Conservation (phyloP, 2,797 vertebrate species). For the Morus bassanus region DNA sequence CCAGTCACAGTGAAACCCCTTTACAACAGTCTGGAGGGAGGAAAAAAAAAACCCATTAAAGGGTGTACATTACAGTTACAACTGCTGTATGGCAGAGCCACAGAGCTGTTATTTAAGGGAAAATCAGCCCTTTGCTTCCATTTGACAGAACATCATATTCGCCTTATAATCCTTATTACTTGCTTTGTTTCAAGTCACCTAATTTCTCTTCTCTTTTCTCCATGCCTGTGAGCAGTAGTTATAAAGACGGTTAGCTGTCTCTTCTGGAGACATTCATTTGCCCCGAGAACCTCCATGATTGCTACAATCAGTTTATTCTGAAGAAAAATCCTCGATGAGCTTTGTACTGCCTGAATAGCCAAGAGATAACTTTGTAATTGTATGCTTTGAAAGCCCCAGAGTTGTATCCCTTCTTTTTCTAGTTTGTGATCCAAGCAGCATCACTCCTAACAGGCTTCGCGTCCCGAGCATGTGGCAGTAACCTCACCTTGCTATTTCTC, state of each 20-base stretch:
- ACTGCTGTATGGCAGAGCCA: neutral
- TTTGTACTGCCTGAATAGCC: neutral
- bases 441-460: neutral
- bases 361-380: neutral
- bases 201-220: neutral
- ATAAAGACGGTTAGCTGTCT: neutral
- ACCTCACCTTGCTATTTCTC: neutral
- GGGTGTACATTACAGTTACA: neutral
- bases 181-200: neutral
- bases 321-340: neutral
- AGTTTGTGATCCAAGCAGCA: neutral
- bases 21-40: neutral
- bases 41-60: neutral
- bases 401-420: neutral
- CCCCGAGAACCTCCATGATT: neutral
- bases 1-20: constrained; percentile 13
- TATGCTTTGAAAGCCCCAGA: neutral
- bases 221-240: neutral
- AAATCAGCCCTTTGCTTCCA: neutral
- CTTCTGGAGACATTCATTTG: neutral
- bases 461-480: accelerated
- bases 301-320: neutral
- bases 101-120: neutral
- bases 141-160: neutral
- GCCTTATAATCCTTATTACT: neutral